Conservation (phyloP, 1,140 invertebrate genomes). For the Megathymus violae region DNA sequence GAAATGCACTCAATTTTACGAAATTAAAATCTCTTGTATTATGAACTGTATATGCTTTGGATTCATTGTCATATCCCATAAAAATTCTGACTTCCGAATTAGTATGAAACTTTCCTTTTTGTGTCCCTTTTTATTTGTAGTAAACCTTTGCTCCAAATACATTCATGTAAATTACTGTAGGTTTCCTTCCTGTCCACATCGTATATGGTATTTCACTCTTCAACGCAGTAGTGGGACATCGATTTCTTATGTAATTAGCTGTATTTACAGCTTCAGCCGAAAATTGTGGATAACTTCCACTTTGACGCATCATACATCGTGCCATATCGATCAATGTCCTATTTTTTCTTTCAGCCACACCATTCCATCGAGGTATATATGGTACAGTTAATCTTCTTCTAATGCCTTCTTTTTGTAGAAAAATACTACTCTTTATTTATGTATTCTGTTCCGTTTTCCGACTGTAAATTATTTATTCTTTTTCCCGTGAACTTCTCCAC, state of each 20-base stretch:
- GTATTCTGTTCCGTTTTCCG: no score
- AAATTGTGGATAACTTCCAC: conserved; percentile 11
- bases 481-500: no score
- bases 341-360: conserved; percentile 36
- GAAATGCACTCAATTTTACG: conserved; percentile 34
- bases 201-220: no score
- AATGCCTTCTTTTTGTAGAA: conserved; percentile 35
- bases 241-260: conserved; percentile 14
- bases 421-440: conserved; percentile 1
- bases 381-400: no score
- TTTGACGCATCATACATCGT: conserved; percentile 38
- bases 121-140: conserved; percentile 33
- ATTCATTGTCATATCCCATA: conserved; percentile 19
- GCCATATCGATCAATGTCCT: conserved; percentile 43
- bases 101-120: conserved; percentile 36
- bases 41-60: no score
- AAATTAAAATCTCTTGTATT: conserved; percentile 39
- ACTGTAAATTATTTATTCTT: no score
- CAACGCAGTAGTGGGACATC: conserved; percentile 30
- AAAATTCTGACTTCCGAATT: conserved; percentile 35
- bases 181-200: no score
- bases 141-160: conserved; percentile 36
- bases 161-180: conserved; percentile 36
- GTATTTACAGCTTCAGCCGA: conserved; percentile 42
- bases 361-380: conserved; percentile 36